These are phyloP conservation scores for Pharmacophagus antenor DNA, from an alignment of 2,888 invertebrate species.

Conservation along the genomic window DNA sequence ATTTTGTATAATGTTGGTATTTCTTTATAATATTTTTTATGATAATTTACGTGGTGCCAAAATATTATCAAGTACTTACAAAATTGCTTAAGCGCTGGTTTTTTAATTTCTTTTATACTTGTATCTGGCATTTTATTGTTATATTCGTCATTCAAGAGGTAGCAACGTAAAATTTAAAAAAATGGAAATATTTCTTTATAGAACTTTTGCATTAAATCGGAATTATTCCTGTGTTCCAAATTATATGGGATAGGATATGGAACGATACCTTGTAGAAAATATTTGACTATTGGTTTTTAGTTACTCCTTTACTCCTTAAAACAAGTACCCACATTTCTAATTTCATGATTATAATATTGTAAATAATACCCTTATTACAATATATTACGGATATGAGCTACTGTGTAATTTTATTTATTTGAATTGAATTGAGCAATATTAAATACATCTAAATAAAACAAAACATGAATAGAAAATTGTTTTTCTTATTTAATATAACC, in stretches of 20 bases:
- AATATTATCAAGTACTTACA: conserved; percentile 55
- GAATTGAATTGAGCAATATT: conserved; percentile 77
- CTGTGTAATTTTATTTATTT: conserved; percentile 73
- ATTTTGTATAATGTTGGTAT: conserved; percentile 51
- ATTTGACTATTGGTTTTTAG: not conserved
- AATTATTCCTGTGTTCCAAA: not conserved
- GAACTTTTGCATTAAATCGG: not conserved
- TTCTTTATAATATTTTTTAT: conserved; percentile 51
- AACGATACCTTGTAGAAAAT: not conserved
- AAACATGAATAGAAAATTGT: conserved; percentile 50
- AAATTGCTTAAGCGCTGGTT: conserved; percentile 44
- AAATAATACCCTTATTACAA: conserved; percentile 67
- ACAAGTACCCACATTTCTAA: not conserved
- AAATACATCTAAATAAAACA: conserved; percentile 72
- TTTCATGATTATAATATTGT: conserved; percentile 27
- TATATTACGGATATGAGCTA: conserved; percentile 54
- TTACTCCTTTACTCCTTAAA: not conserved
- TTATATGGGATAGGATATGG: not conserved
- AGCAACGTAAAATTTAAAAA: not conserved
- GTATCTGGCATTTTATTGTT: conserved; percentile 4
- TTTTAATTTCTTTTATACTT: conserved; percentile 36
- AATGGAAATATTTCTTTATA: not conserved
- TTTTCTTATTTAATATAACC: conserved; percentile 2
- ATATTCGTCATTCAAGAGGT: not conserved
- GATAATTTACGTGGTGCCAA: conserved; percentile 61